These are phyloP conservation scores for Enhydra lutris DNA, from an alignment of 2,113 vertebrate species.

Conservation along the genomic window DNA sequence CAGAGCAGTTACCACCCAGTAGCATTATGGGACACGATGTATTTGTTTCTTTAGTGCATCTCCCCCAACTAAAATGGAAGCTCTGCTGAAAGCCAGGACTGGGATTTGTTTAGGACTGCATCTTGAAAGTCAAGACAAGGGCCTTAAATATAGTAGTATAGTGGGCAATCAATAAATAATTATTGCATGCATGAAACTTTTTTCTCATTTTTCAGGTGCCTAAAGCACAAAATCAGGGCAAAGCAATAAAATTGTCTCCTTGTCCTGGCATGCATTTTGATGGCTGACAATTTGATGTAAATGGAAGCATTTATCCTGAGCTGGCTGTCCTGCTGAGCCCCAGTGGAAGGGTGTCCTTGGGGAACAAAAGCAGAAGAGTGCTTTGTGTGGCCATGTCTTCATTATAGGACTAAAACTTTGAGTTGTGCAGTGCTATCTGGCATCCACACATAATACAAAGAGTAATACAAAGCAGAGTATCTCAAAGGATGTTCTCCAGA, in stretches of 20 bases:
- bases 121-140: not conserved
- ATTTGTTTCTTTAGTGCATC: not conserved
- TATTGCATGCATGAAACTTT: not conserved
- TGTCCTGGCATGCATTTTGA: not conserved
- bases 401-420: not conserved
- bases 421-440: not conserved
- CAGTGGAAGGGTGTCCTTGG: not conserved
- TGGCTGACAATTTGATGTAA: not conserved
- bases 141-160: not conserved
- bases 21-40: not conserved
- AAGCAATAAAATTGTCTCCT: not conserved
- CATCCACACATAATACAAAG: not conserved
- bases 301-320: not conserved
- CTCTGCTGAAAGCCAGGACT: not conserved
- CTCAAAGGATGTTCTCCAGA: not conserved
- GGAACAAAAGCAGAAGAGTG: not conserved
- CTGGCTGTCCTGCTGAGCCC: not conserved
- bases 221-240: not conserved
- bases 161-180: not conserved
- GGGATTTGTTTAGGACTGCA: not conserved
- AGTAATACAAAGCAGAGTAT: not conserved
- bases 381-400: not conserved
- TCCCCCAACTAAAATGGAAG: not conserved
- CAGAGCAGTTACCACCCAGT: not conserved
- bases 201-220: not conserved